Base-by-base conservation (phyloP, 2,797 vertebrate species). In the Ara ararauna region DNA sequence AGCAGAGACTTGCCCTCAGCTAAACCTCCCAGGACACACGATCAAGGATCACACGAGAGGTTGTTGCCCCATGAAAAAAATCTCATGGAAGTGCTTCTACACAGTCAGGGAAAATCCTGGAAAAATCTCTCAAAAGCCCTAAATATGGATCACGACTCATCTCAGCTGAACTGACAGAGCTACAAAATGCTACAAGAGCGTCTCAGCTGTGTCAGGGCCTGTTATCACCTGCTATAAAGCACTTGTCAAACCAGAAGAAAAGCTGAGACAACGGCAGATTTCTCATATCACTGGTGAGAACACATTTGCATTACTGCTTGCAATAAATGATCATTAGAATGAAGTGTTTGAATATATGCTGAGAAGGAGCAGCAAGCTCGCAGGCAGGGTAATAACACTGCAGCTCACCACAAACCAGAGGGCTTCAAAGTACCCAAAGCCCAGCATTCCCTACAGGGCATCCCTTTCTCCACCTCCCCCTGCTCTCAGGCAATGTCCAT, bases 171-270 rank as follows among this genome's bases (percentile, higher is more conserved):
- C 71, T 89, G 78, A 80, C 64, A 64, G 77, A 79, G 76, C 73
- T 73, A 95, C 76, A 76, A 94, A 97, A 67, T 4, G 48, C 85
- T 67, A 36, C 44, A 42, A 38, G 66, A 96, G 83, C 0, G 0
- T 70, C 71, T 86, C 38, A 10, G 76, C 85, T 92, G 79, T 91
- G 74, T 87, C 89, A 87, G 87, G 74, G 83, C 18, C 82, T 71
- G 89, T 94, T 91, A 79, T 61, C 36, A 1, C 83, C 93, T 86
- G 85, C 90, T 82, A 38, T 22, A 40, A 81, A 94, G 74, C 78
- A 56, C 93, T 88, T 94, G 91, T 95, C 89, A 96, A 90, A 81
- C 50, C 73, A 94, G 70, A 88, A 91, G 73, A 76, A 77, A 93
- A 95, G 89, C 84, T 56, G 82, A 93, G 87, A 76, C 70, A 86